Conservation (phyloP, 30 jellyfish, hydroid and myxozoan genomes). For the Morbakka virulenta region DNA sequence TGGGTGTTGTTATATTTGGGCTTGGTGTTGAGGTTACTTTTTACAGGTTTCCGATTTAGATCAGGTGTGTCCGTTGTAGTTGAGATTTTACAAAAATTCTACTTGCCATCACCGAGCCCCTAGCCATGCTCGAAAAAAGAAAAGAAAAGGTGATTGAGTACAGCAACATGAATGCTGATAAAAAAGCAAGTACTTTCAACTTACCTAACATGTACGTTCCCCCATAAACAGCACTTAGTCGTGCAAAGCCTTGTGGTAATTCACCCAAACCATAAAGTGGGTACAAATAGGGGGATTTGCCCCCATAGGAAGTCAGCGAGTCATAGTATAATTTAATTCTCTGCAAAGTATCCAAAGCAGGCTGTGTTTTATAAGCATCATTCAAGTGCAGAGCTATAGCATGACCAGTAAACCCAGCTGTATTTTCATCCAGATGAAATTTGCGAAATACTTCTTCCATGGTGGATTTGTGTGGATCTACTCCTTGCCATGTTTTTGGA, state of each 20-base stretch:
- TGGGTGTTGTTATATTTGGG: no score
- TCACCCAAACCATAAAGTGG: slow-evolving; percentile 99
- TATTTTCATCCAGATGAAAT: slow-evolving; percentile 86
- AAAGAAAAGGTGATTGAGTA: no score
- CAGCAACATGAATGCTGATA: no score
- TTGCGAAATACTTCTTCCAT: slow-evolving; percentile 91
- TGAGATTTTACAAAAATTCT: no score
- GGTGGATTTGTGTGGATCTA: slow-evolving; percentile 74
- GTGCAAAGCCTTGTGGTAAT: slow-evolving; percentile 99
- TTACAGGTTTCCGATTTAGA: no score
- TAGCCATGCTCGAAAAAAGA: no score
- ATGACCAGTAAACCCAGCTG: slow-evolving; percentile 98
- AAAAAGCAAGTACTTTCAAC: no score
- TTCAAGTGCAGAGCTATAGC: slow-evolving; percentile 78
- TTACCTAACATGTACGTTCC: slow-evolving; percentile 99
- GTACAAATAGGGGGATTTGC: slow-evolving; percentile 93
- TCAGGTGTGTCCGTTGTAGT: no score
- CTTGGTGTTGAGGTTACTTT: no score
- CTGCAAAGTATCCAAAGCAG: slow-evolving; percentile 71
- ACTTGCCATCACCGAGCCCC: no score
- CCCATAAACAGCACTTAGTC: slow-evolving; percentile 99
- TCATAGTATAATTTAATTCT: slow-evolving; percentile 67
- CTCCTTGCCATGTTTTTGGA: slow-evolving; percentile 77
- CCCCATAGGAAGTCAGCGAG: slow-evolving; percentile 83
- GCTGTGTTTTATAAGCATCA: slow-evolving; percentile 73